phyloP scores from a whole-genome alignment of 2,888 invertebrate species.

The Dynastes tityus region DNA sequence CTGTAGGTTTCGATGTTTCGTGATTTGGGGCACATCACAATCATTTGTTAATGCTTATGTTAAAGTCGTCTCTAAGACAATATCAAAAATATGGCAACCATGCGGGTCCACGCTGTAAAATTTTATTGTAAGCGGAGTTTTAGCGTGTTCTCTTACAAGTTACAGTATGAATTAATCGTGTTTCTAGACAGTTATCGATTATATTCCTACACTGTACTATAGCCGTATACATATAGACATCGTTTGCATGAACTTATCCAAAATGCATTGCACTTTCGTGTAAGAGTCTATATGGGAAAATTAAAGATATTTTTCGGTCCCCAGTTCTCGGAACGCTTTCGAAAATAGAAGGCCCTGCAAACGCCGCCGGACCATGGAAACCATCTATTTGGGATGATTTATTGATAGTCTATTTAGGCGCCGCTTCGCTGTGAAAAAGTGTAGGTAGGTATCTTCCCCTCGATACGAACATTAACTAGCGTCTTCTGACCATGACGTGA shows the following conservation, averaged over 20 bases:
- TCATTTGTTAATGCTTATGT: not conserved
- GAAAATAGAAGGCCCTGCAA: not conserved
- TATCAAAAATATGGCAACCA: not conserved
- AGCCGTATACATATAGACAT: not conserved
- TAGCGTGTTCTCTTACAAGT: not conserved
- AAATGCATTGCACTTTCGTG: not conserved
- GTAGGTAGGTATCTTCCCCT: not conserved
- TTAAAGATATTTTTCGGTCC: not conserved
- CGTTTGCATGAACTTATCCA: not conserved
- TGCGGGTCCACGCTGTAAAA: not conserved
- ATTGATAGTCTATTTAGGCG: not conserved
- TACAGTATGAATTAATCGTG: not conserved
- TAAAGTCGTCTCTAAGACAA: not conserved
- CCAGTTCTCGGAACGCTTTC: not conserved
- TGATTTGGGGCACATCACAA: not conserved
- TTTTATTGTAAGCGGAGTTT: not conserved
- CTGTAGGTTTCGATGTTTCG: too few species aligned
- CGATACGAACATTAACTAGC: not conserved
- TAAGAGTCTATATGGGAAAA: not conserved
- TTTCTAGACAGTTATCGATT: not conserved
- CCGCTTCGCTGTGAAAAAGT: not conserved
- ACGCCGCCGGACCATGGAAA: not conserved
- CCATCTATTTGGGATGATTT: constrained; percentile 11
- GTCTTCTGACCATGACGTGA: not conserved
- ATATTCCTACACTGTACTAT: not conserved